Evolutionary conservation across 2,888 invertebrate species (phyloP).

Genomic region (Dicyrtomina minuta): DNA sequence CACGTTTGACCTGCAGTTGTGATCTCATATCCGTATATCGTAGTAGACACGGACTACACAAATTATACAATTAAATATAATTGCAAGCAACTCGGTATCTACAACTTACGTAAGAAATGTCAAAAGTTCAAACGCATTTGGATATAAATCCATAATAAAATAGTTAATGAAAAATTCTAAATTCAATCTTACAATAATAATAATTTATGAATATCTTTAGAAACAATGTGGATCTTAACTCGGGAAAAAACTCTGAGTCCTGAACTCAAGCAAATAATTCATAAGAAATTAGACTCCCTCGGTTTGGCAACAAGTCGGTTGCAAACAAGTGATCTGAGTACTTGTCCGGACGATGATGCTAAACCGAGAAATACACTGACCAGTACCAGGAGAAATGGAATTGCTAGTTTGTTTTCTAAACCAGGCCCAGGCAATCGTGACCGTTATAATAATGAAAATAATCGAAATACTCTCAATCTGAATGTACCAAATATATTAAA

Average conservation of each 20-base stretch:
- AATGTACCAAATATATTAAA: too few relatives aligned
- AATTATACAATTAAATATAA: conserved; percentile 27
- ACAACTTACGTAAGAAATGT: conserved; percentile 19
- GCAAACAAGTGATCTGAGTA: background rate
- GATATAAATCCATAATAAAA: background rate
- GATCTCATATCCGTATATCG: conserved; percentile 16
- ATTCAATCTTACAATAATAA: too few relatives aligned
- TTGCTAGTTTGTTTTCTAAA: too few relatives aligned
- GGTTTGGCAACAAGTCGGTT: conserved; percentile 9
- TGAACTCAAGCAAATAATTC: background rate
- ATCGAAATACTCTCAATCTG: too few relatives aligned
- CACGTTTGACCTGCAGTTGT: conserved; percentile 20
- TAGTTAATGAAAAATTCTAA: conserved; percentile 1
- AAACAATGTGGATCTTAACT: conserved; percentile 28
- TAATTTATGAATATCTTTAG: conserved; percentile 11
- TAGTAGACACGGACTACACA: conserved; percentile 25
- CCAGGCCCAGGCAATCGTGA: too few relatives aligned
- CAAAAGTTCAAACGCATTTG: background rate
- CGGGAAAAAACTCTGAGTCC: background rate
- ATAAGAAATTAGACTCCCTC: background rate
- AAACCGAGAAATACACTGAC: too few relatives aligned
- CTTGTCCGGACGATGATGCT: conserved; percentile 12
- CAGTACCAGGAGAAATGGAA: too few relatives aligned
- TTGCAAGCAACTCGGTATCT: conserved; percentile 21
- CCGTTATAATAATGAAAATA: too few relatives aligned